Conservation (phyloP, 2,113 vertebrate species). For the Limnothrissa miodon region DNA sequence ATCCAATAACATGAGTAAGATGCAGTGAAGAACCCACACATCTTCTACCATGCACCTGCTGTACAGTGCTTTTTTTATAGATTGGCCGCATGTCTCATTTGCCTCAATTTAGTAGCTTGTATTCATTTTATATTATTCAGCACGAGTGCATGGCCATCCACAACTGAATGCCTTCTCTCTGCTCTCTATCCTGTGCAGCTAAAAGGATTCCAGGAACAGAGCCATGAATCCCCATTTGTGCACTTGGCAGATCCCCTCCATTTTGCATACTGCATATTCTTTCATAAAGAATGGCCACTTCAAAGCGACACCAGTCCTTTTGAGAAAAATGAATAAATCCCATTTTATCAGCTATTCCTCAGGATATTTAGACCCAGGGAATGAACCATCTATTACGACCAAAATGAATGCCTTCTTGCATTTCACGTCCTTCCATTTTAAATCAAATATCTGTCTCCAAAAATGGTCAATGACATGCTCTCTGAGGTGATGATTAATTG, state of each 20-base stretch:
- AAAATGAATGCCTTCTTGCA: background rate
- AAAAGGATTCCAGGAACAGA: background rate
- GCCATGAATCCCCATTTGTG: slow-evolving; percentile 15
- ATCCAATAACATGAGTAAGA: background rate
- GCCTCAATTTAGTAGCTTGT: background rate
- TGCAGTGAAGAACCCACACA: background rate
- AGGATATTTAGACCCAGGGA: background rate
- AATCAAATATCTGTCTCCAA: background rate
- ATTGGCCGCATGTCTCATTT: background rate
- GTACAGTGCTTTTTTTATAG: background rate
- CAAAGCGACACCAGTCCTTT: background rate
- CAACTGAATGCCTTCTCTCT: background rate
- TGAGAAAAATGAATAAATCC: background rate
- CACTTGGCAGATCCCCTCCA: background rate
- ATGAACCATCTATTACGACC: background rate
- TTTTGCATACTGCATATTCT: slow-evolving; percentile 7
- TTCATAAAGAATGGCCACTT: slow-evolving; percentile 7
- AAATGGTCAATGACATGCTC: slow-evolving; percentile 1
- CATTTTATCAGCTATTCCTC: background rate
- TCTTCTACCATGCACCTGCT: background rate
- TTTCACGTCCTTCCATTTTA: background rate
- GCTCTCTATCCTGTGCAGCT: background rate
- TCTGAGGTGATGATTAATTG: background rate
- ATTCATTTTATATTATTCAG: background rate
- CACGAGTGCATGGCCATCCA: background rate